phyloP scores from a whole-genome alignment of 2,797 vertebrate species.

The Tenualosa thibaudeaui region DNA sequence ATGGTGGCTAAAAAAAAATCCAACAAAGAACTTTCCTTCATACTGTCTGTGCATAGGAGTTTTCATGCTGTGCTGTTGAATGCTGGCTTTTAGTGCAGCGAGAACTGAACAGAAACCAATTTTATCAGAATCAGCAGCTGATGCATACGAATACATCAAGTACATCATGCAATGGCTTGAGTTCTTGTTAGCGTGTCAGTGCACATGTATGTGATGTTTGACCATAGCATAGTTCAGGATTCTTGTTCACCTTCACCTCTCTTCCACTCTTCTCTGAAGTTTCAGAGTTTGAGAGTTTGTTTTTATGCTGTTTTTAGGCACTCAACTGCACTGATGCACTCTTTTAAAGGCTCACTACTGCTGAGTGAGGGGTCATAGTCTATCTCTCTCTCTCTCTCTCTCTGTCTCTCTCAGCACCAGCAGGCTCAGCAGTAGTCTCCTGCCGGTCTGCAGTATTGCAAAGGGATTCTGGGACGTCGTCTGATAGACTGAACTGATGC shows the following conservation, averaged over 20 bases:
- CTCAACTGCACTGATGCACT: too few species aligned
- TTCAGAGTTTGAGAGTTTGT: too few species aligned
- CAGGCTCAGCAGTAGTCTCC: neutral
- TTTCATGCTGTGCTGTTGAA: neutral
- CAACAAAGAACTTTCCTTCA: neutral
- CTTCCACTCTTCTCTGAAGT: too few species aligned
- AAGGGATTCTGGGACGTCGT: neutral
- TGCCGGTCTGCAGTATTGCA: neutral
- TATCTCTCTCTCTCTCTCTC: neutral
- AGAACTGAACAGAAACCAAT: neutral
- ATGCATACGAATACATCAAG: too few species aligned
- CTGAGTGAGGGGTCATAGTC: neutral
- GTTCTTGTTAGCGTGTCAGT: too few species aligned
- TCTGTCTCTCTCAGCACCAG: neutral
- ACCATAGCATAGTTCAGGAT: too few species aligned
- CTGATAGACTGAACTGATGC: neutral
- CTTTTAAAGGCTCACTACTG: too few species aligned
- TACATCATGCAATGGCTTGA: too few species aligned
- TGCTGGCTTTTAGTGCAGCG: neutral
- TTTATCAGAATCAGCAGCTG: too few species aligned
- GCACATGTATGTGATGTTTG: too few species aligned
- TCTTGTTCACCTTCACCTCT: too few species aligned
- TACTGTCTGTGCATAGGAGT: neutral
- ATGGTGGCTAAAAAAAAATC: neutral
- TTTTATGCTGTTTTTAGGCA: too few species aligned